phyloP scores from a whole-genome alignment of 2,113 vertebrate genomes.

The Passer domesticus region DNA sequence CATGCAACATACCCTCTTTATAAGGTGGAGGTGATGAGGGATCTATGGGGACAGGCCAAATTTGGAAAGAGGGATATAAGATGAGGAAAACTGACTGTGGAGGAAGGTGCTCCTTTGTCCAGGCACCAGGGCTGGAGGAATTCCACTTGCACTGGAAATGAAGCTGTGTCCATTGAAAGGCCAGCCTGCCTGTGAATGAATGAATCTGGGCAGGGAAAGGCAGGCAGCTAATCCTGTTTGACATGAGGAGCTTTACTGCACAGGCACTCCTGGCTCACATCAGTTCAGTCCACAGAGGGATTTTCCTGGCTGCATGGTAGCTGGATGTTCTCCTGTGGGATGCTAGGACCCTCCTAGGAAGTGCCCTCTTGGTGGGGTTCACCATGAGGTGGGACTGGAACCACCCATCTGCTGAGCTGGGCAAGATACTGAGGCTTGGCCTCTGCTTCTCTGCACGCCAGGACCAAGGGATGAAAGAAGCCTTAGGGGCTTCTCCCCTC shows the following conservation, averaged over 20 bases:
- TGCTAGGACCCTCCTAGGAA: background rate
- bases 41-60: background rate
- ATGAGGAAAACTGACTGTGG: background rate
- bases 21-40: background rate
- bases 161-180: background rate
- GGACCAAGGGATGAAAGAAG: background rate
- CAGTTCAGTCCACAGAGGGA: background rate
- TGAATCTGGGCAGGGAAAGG: background rate
- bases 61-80: background rate
- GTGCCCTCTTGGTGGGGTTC: background rate
- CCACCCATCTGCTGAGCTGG: background rate
- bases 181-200: rapidly evolving
- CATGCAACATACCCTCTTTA: background rate
- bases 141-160: background rate
- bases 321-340: background rate
- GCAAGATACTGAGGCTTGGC: background rate
- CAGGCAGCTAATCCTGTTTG: background rate
- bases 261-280: background rate
- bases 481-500: background rate
- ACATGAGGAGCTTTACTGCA: background rate
- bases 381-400: background rate
- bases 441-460: background rate
- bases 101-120: background rate
- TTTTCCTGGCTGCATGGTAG: background rate
- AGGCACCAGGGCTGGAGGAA: background rate